Base-by-base conservation (phyloP, 2,113 vertebrate species). In the Sinocyclocheilus maitianheensis region DNA sequence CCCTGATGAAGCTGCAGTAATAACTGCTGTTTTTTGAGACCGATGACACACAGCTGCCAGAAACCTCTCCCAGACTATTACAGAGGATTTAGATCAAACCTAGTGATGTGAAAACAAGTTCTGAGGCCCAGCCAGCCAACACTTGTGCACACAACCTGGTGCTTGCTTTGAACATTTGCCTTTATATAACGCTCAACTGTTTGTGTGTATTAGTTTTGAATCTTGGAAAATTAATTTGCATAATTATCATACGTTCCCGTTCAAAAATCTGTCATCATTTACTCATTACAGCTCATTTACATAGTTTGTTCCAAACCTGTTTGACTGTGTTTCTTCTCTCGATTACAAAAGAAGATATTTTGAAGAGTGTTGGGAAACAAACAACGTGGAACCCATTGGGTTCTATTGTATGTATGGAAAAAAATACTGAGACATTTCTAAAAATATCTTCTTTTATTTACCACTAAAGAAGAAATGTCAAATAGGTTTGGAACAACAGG, bases 1-100 rank as follows among this genome's bases (percentile, higher is more conserved):
- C 81, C 60, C 81, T 81, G 76, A 84, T 77, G 80, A 87, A 83
- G 76, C 46, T 79, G 20, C 62, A 63, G 22, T 80, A 86, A 86
- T 84, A 67, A 84, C 63, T 60, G 43, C 62, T 75, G 85, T 85
- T 67, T 77, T 76, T 63, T 77, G 46, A 84, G 75, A 62, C 67
- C 58, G 76, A 75, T 86, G 55, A 60, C 80, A 79, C 58, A 16
- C 62, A 60, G 76, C 84, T 88, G 81, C 86, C 80, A 84, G 81
- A 85, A 80, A 37, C 16, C 76, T 76, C 16, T 71, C 84, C 71
- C 46, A 84, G 40, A 77, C 69, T 71, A 53, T 24, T 90, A 77
- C 13, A 43, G 74, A 77, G 62, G n/a, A 74, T 74, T 83, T 80
- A 48, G 71, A 74, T 81, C 62, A 46, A 55, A 40, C n/a, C 72